These are phyloP conservation scores for Sarcoramphus papa DNA, from an alignment of 2,797 vertebrate species.

Conservation along the genomic window DNA sequence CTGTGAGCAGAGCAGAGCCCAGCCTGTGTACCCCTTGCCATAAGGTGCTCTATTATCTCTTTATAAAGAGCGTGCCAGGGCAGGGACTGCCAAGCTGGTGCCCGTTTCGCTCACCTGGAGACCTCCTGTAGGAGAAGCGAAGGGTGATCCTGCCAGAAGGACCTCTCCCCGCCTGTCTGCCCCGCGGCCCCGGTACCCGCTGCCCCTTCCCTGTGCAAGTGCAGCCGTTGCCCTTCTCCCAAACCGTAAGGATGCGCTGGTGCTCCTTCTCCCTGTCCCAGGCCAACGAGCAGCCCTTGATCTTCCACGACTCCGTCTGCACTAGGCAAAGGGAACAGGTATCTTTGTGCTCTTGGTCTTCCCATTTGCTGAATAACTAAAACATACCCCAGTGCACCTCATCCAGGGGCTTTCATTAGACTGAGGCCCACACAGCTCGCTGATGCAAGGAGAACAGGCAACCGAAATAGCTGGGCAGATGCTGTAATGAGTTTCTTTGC, in stretches of 20 bases:
- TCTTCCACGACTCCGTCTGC: accelerated
- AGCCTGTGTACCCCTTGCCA: neutral
- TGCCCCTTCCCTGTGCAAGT: neutral
- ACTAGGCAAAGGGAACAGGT: neutral
- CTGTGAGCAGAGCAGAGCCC: neutral
- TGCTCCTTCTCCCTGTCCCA: neutral
- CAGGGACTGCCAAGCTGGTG: neutral
- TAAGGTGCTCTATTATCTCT: neutral
- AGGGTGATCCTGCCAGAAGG: neutral
- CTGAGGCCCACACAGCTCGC: accelerated
- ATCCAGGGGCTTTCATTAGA: neutral
- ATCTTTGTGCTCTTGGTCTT: neutral
- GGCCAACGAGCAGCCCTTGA: neutral
- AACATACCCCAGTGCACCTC: accelerated
- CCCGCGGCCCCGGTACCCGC: neutral
- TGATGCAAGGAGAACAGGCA: neutral
- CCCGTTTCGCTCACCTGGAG: neutral
- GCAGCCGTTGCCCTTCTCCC: neutral
- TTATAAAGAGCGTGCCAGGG: neutral
- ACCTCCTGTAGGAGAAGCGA: neutral
- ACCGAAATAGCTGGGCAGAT: neutral
- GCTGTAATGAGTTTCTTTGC: neutral
- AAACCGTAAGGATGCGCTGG: accelerated
- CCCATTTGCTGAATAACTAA: accelerated
- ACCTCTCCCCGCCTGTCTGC: neutral